Evolutionary conservation across 2,888 invertebrate species (phyloP), one percentile per base, ranked within the genome.

Genomic region (Acrobasis consociella): DNA sequence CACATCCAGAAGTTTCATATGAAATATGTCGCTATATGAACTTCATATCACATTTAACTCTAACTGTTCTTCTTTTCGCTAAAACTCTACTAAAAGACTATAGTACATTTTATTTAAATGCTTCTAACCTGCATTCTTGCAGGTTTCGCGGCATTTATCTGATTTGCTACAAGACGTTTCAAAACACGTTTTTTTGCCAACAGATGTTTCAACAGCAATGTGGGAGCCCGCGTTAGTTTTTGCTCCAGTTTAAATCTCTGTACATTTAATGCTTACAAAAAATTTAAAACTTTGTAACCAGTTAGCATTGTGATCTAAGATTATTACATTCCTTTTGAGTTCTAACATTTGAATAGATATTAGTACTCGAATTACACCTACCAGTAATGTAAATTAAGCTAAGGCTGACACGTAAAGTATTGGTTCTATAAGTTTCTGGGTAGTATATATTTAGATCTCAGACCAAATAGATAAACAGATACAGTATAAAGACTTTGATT

Each of bases 151-250:
- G 22, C 39, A 15, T 56, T 56, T 56, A 56, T 56, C 56, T 17
- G 56, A 56, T 56, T 42, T 42, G 46, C 42, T 56, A 17, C 22
- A 42, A 22, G 16, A 15, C 56, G 56, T 42, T 56, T 22, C 13
- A 46, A 55, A 56, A 56, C 56, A 46, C 3, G 56, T 56, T 56
- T 56, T 55, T 56, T 56, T 42, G 42, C 56, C 42, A 56, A 46
- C 42, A 56, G 56, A 46, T 56, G 46, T 56, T 56, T 42, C 22
- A 56, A 56, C 39, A n/a, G 56, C 56, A 56, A 22, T 56, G 56
- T 56, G 13, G 46, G 22, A 56, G 56, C 42, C 42, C 42, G 56
- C 42, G 56, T 13, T 46, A 56, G 42, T 56, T 56, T 56, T 56
- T 56, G 56, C 56, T 56, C 56, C 16, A 42, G 17, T 56, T 56